Evolutionary conservation across 2,113 vertebrate genomes (phyloP).

Genomic region (Fregata magnificens): DNA sequence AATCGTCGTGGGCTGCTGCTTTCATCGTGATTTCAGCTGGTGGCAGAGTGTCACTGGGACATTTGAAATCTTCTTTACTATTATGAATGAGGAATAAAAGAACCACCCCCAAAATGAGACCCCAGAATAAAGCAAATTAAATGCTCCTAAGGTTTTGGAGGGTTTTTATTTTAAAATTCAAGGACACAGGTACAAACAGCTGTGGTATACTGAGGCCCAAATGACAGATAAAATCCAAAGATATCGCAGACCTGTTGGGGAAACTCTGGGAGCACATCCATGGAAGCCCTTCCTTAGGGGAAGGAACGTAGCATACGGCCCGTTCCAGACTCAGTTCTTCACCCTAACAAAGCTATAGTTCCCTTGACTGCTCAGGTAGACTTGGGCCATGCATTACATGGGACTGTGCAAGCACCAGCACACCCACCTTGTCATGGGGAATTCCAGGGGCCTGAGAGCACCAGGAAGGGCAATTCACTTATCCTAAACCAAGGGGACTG

Average conservation of each 20-base stretch:
- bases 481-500: neutral
- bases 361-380: neutral
- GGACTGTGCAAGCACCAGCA: neutral
- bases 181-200: neutral
- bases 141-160: neutral
- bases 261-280: neutral
- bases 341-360: neutral
- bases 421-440: neutral
- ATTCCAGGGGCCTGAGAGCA: neutral
- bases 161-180: neutral
- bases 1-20: slow-evolving; percentile 72
- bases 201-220: neutral
- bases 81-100: slow-evolving; percentile 57
- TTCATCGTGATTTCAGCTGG: slow-evolving; percentile 70
- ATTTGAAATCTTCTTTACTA: slow-evolving; percentile 63
- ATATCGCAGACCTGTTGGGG: neutral
- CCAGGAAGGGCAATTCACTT: neutral
- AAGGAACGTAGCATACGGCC: neutral
- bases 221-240: neutral
- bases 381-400: fast-evolving
- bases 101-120: slow-evolving; percentile 17
- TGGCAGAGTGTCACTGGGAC: slow-evolving; percentile 26
- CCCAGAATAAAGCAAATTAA: neutral
- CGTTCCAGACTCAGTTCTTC: neutral
- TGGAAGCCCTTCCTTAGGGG: neutral